phyloP scores from a whole-genome alignment of 2,797 vertebrate genomes.

The Enteromius trimaculatus region DNA sequence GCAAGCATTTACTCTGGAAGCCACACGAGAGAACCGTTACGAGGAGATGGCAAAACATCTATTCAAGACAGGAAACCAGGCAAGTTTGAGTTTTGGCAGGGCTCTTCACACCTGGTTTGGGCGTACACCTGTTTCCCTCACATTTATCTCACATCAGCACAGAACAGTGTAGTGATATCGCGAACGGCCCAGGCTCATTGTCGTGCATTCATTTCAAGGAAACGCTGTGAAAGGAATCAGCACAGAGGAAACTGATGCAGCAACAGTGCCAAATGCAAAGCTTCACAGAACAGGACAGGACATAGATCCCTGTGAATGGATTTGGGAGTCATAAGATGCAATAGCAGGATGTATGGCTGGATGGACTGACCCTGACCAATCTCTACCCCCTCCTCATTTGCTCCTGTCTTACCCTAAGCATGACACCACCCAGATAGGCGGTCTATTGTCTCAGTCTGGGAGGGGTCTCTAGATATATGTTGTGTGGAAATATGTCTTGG shows the following conservation, averaged over 20 bases:
- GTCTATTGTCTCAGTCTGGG: slow-evolving; percentile 60
- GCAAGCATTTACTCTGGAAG: not conserved
- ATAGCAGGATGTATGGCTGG: slow-evolving; percentile 49
- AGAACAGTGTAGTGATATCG: not conserved
- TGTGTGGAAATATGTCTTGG: not conserved
- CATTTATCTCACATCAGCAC: slow-evolving; percentile 20
- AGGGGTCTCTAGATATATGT: slow-evolving; percentile 18
- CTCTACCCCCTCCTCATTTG: slow-evolving; percentile 45
- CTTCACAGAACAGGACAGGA: slow-evolving; percentile 39
- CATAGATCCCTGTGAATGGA: slow-evolving; percentile 33
- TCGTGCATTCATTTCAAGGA: slow-evolving; percentile 24
- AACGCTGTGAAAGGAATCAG: slow-evolving; percentile 26
- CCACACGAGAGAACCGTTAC: slow-evolving; percentile 18
- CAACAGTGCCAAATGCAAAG: slow-evolving; percentile 9
- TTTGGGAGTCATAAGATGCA: slow-evolving; percentile 47
- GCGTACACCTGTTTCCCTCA: slow-evolving; percentile 36
- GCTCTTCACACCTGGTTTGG: slow-evolving; percentile 30
- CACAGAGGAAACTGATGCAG: slow-evolving; percentile 30
- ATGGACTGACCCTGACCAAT: slow-evolving; percentile 59
- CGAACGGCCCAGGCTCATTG: not conserved
- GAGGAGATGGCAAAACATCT: not conserved
- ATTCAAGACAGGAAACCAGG: slow-evolving; percentile 38
- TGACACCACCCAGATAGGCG: slow-evolving; percentile 57
- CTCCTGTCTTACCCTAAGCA: slow-evolving; percentile 40
- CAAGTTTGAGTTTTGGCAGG: slow-evolving; percentile 15